Percentiles rank a stretch among this genome's conserved stretches.
Conservation (phyloP, 2,797 vertebrate genomes). For the Myiothlypis coronata region DNA sequence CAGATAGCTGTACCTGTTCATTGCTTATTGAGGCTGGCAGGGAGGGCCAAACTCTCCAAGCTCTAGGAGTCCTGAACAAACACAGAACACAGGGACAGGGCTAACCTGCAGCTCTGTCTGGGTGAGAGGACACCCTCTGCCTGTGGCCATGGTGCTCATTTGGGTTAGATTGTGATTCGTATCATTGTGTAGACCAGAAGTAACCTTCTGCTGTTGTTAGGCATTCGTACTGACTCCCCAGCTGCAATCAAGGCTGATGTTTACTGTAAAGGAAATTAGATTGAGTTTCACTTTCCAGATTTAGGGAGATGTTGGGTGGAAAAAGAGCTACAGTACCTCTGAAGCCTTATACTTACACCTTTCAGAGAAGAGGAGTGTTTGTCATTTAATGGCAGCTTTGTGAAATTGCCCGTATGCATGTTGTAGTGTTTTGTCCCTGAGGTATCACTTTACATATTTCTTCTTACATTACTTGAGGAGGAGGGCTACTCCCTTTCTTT, state of each 20-base stretch:
- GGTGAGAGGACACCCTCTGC: neutral
- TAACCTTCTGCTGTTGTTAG: neutral
- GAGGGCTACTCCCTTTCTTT: neutral
- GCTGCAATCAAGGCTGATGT: neutral
- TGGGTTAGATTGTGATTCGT: neutral
- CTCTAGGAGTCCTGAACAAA: neutral
- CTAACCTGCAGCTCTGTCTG: neutral
- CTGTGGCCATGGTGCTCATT: neutral
- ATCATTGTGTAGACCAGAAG: neutral
- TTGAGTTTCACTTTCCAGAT: neutral
- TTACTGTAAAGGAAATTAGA: neutral
- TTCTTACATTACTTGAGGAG: neutral
- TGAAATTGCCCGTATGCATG: neutral
- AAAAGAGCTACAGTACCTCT: neutral
- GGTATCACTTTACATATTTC: neutral
- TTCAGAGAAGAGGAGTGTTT: neutral
- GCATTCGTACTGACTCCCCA: neutral
- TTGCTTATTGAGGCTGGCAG: fast-evolving
- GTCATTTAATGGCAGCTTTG: neutral
- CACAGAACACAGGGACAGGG: neutral
- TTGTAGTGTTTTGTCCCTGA: neutral
- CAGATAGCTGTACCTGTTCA: neutral
- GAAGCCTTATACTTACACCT: neutral
- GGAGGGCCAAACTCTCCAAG: neutral
- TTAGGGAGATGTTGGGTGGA: neutral